These are phyloP conservation scores for Cyprinus carpio DNA, from an alignment of 2,113 vertebrate species.

Conservation along the genomic window DNA sequence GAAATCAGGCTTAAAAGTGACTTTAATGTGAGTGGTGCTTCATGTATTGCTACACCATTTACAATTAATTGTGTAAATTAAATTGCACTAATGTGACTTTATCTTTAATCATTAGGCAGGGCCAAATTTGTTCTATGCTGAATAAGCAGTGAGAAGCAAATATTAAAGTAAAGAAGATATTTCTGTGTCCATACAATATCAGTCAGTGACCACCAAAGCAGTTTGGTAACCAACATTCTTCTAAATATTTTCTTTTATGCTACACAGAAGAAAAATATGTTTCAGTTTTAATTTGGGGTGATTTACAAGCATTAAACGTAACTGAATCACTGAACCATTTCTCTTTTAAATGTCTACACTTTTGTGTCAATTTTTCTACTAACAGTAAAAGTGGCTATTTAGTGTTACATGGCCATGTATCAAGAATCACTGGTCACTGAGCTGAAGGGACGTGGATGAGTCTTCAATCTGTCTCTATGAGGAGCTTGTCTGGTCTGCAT, in stretches of 20 bases:
- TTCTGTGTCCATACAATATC: too few species aligned
- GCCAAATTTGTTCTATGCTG: background rate
- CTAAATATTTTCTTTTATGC: too few species aligned
- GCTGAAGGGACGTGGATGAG: background rate
- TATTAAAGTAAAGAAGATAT: too few species aligned
- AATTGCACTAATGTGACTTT: background rate
- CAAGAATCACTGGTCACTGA: background rate
- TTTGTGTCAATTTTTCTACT: background rate
- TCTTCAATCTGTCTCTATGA: constrained; percentile 1
- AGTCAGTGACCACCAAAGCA: too few species aligned
- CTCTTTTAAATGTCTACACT: background rate
- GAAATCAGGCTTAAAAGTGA: background rate
- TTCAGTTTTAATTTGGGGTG: too few species aligned
- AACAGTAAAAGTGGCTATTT: background rate
- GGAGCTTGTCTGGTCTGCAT: background rate
- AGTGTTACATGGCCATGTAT: background rate
- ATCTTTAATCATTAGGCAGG: background rate
- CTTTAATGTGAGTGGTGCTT: background rate
- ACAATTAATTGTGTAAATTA: background rate
- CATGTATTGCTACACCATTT: background rate
- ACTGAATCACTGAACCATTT: background rate
- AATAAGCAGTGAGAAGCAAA: background rate
- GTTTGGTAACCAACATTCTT: too few species aligned
- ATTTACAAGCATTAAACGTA: background rate
- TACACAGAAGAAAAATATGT: too few species aligned